Evolutionary conservation across 2,797 vertebrate species (phyloP).

Genomic region (Gobio occitaniae): DNA sequence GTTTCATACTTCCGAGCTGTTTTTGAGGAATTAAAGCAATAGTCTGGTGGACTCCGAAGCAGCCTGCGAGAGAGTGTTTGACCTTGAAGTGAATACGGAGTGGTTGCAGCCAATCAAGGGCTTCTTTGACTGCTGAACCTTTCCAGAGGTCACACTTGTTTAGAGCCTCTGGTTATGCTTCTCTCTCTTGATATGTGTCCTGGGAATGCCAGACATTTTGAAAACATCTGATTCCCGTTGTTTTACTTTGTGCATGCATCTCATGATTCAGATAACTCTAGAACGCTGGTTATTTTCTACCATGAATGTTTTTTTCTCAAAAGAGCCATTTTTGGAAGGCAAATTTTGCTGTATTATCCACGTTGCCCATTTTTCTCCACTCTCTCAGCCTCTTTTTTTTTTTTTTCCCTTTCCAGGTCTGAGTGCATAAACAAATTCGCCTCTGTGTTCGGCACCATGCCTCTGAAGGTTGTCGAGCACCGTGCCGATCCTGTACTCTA

Average conservation of each 20-base stretch:
- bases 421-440: conserved; percentile 99
- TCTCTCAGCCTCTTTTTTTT: conserved; percentile 8
- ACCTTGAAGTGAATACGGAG: conserved; percentile 57
- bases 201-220: conserved; percentile 49
- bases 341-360: not conserved
- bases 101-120: conserved; percentile 49
- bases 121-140: conserved; percentile 33
- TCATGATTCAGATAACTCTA: not conserved
- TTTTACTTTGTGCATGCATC: not conserved
- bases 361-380: not conserved
- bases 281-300: not conserved
- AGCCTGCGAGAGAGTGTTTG: conserved; percentile 26
- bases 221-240: conserved; percentile 25
- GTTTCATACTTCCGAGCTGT: conserved; percentile 43
- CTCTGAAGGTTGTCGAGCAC: conserved; percentile 97
- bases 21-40: conserved; percentile 17
- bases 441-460: conserved; percentile 96
- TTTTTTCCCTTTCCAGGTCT: conserved; percentile 77
- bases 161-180: conserved; percentile 51
- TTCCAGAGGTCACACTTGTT: conserved; percentile 42
- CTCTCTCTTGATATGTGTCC: conserved; percentile 39
- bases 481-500: conserved; percentile 96
- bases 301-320: not conserved
- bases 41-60: conserved; percentile 15
- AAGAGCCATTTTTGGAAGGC: not conserved